phyloP scores from a whole-genome alignment of 2,888 invertebrate species.

The Maniola hyperantus region DNA sequence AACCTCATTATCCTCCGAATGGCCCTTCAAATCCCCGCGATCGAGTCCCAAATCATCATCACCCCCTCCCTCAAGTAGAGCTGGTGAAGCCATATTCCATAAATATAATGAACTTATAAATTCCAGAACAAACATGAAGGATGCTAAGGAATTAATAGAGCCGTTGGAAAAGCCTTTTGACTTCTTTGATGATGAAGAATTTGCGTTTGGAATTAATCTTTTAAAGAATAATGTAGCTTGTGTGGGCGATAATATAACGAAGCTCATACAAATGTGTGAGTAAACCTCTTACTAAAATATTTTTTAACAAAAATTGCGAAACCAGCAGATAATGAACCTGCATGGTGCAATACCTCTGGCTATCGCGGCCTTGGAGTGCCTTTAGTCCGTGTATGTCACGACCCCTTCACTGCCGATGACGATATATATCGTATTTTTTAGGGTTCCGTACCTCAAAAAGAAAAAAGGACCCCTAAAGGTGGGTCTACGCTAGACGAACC shows the following conservation, averaged over 20 bases:
- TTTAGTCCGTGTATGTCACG: too few species aligned
- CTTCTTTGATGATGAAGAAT: constrained; percentile 74
- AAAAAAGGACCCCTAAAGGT: too few species aligned
- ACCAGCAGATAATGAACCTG: too few species aligned
- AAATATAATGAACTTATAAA: constrained; percentile 66
- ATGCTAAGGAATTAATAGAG: constrained; percentile 55
- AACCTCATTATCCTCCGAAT: constrained; percentile 50
- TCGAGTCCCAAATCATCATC: constrained; percentile 54
- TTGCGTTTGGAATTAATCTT: constrained; percentile 72
- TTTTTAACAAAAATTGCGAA: too few species aligned
- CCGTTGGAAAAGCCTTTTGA: constrained; percentile 67
- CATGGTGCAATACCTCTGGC: too few species aligned
- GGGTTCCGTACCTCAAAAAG: too few species aligned
- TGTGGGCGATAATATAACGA: constrained; percentile 71
- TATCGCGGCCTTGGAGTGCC: too few species aligned
- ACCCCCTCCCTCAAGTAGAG: constrained; percentile 51
- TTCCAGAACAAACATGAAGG: constrained; percentile 62
- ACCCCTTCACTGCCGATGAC: too few species aligned
- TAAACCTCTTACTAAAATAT: background rate
- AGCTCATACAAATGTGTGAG: constrained; percentile 72
- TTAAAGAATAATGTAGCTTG: constrained; percentile 75
- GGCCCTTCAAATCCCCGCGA: constrained; percentile 49
- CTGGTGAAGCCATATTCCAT: constrained; percentile 61
- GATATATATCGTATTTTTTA: too few species aligned
- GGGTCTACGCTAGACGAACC: too few species aligned